A percentile compares a stretch with the other conserved stretches of the same genome.
phyloP scores from a whole-genome alignment of 2,888 invertebrate species.

The Gryllus longicercus region DNA sequence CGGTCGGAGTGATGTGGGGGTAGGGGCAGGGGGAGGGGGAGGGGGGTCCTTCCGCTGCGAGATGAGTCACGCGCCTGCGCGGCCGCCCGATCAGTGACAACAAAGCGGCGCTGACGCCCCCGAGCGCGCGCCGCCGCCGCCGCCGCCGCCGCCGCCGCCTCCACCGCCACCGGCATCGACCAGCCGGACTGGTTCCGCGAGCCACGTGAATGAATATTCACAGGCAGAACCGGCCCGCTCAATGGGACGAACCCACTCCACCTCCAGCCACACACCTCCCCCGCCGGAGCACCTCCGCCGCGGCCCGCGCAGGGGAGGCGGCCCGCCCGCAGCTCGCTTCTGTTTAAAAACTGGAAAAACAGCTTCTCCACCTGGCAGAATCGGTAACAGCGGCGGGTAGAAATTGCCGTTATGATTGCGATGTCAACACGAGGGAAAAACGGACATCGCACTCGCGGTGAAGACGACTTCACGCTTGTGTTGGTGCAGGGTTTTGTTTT shows the following conservation, averaged over 20 bases:
- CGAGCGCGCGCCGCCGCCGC: neutral
- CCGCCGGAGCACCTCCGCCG: neutral
- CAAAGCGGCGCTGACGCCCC: neutral
- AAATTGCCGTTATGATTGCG: conserved; percentile 6
- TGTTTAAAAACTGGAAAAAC: conserved; percentile 17
- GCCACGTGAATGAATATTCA: conserved; percentile 17
- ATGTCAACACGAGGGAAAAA: neutral
- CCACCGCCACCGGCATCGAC: neutral
- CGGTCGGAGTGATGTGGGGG: too few relatives aligned
- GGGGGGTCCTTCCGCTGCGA: neutral
- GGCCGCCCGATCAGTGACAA: neutral
- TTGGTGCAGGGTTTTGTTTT: too few relatives aligned
- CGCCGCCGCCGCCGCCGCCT: neutral
- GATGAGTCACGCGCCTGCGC: conserved; percentile 6
- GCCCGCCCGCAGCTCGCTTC: conserved; percentile 2
- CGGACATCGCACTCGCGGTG: neutral
- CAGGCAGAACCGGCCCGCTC: conserved; percentile 4
- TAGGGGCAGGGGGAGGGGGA: too few relatives aligned
- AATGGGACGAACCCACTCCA: neutral
- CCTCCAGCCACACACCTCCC: neutral
- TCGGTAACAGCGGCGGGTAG: neutral
- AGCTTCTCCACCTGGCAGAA: conserved; percentile 17
- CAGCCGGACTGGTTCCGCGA: conserved; percentile 17
- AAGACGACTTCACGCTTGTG: too few relatives aligned
- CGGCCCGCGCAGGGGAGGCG: neutral